Conservation (phyloP, 2,797 vertebrate genomes). For the Hirundo rustica region DNA sequence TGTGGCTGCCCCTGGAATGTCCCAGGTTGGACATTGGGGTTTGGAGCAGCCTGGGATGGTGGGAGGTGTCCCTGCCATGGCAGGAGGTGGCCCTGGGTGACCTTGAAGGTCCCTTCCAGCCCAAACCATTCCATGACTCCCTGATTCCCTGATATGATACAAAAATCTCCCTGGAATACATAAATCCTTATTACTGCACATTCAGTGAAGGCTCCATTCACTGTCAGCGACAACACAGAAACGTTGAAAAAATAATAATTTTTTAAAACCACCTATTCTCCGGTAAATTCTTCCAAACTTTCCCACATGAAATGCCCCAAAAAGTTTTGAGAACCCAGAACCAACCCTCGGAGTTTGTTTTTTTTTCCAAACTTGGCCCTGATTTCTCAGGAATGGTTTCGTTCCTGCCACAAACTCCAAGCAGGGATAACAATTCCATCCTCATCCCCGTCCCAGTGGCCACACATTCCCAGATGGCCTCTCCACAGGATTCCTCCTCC, state of each 20-base stretch:
- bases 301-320: not conserved
- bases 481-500: not conserved
- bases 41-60: rapidly evolving
- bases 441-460: not conserved
- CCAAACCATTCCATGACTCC: not conserved
- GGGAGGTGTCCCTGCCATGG: not conserved
- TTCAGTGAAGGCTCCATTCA: not conserved
- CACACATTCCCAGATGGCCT: not conserved
- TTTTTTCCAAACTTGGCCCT: not conserved
- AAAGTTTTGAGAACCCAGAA: not conserved
- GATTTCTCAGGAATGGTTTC: not conserved
- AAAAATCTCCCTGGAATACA: not conserved
- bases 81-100: not conserved
- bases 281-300: not conserved
- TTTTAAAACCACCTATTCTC: not conserved
- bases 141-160: rapidly evolving
- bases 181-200: not conserved
- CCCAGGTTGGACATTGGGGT: not conserved
- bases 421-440: not conserved
- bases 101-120: not conserved
- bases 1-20: not conserved
- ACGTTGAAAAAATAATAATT: not conserved
- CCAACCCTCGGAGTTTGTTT: not conserved
- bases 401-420: not conserved
- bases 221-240: not conserved